These are phyloP conservation scores for Therioaphis trifolii DNA, from an alignment of 2,888 invertebrate species.

Conservation along the genomic window DNA sequence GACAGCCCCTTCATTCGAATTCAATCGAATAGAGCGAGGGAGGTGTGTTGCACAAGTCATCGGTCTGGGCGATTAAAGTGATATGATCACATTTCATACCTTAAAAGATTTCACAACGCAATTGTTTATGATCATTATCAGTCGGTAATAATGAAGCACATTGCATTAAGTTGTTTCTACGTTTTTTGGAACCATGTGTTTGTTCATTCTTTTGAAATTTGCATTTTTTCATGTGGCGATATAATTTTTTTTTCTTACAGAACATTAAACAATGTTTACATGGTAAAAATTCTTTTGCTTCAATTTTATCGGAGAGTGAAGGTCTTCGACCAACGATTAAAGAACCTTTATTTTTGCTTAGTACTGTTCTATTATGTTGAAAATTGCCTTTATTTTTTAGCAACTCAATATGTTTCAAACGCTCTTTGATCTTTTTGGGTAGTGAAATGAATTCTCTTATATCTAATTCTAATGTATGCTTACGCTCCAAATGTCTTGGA, in stretches of 20 bases:
- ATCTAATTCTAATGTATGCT: too few species aligned
- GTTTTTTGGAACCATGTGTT: not conserved
- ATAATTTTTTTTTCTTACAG: not conserved
- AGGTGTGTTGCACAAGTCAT: too few species aligned
- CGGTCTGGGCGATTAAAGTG: not conserved
- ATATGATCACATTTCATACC: not conserved
- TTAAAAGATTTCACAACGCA: not conserved
- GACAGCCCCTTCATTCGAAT: too few species aligned
- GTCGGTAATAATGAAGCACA: not conserved
- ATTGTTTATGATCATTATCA: not conserved
- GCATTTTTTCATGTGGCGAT: not conserved
- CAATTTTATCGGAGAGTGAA: not conserved
- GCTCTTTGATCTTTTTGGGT: not conserved
- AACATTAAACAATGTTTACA: not conserved
- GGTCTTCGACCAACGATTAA: not conserved
- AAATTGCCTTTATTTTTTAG: slow-evolving; percentile 2
- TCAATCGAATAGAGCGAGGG: too few species aligned
- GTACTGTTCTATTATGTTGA: not conserved
- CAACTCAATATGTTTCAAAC: not conserved
- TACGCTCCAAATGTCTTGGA: too few species aligned
- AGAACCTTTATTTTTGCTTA: not conserved
- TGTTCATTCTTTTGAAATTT: not conserved
- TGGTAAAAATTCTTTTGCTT: too few species aligned
- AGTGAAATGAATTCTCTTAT: not conserved
- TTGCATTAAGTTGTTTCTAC: slow-evolving; percentile 11